Evolutionary conservation across 2,797 vertebrate genomes (phyloP), one percentile per base, ranked within the genome.

Genomic region (Meda fulgida): DNA sequence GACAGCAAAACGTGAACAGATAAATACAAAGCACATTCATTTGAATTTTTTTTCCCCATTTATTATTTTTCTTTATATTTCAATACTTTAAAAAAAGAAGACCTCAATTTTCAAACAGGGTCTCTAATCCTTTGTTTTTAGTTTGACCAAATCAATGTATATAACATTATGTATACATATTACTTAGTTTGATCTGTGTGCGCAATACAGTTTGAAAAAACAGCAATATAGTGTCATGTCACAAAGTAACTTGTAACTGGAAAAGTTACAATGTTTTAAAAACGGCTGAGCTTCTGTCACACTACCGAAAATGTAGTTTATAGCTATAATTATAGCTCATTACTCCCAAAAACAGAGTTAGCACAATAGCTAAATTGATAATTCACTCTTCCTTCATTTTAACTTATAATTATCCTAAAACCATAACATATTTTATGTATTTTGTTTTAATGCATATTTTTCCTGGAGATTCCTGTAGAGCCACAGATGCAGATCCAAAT

Each of bases 401-500:
- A 70, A 71, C 51, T 26, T 29, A 55, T 46, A 34, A 63, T 78
- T 70, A 78, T 40, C 7, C 18, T 55, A 53, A 84, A 23, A 29
- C 29, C 83, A 67, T 43, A 69, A 31, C 13, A 70, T 63, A 9
- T 46, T 48, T 60, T 31, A 26, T 31, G 29, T 46, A 2, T 84
- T 69, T 78, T 58, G 19, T 51, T 79, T 60, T 36, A 65, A 84
- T 65, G 55, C 82, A 84, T 46, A 43, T 76, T 83, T 73, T 73
- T 60, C 23, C 53, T 26, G 70, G 18, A 80, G 84, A 80, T 77
- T 84, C 36, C 83, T 65, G 69, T 65, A 36, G 71, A 83, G 84
- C 66, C 83, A 43, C 67, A 58, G 69, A 83, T 79, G 86, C 85
- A 86, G 53, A 71, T 83, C 60, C n/a, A 60, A 78, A 80, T 81